Base-by-base conservation (phyloP, 2,888 invertebrate species). In the Liopterus haemorrhoidalis region DNA sequence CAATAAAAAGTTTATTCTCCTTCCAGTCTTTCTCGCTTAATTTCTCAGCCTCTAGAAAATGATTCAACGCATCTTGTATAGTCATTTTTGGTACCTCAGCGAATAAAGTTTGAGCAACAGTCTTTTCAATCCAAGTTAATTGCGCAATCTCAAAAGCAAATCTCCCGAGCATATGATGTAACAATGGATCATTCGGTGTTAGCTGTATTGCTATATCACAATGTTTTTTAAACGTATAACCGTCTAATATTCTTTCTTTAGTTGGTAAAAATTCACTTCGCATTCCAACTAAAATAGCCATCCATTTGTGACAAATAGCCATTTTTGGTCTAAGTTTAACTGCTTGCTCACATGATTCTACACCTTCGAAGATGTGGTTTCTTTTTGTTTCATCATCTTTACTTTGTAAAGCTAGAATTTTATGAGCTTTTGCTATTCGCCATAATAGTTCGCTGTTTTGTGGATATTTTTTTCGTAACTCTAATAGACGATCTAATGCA, bases 281-380 rank as follows among this genome's bases (percentile, higher is more conserved):
- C 33, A 72, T 68, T 11, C 84, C 84, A 35, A 82, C 59, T 9
- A 82, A 70, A 35, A 85, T 78, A 2, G 84, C 85, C 62, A 72
- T 78, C 84, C 85, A 85, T 65, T 85, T 85, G 63, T 84, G 82
- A 11, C 78, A 73, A 56, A 81, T 74, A 1, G 75, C 68, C 55
- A 73, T 68, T 14, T 67, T 59, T 1, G 70, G 62, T 48, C 74
- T 67, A 3, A 75, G 48, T 33, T 70, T 59, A 16, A 84, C 59
- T 14, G 81, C 74, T 47, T 63, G 62, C 40, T 71, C 65, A 40
- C 81, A 81, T 49, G 70, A 70, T 24, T 73, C 69, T 33, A 76
- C 68, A 33, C 81, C 80, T 77, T 51, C 32, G 56, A 49, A 43
- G 9, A 66, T 51, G 35, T 61, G 57, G 5, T 57, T 54, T 38